Base-by-base conservation (phyloP, 2,113 vertebrate genomes). In the Onychorhynchus coronatus region DNA sequence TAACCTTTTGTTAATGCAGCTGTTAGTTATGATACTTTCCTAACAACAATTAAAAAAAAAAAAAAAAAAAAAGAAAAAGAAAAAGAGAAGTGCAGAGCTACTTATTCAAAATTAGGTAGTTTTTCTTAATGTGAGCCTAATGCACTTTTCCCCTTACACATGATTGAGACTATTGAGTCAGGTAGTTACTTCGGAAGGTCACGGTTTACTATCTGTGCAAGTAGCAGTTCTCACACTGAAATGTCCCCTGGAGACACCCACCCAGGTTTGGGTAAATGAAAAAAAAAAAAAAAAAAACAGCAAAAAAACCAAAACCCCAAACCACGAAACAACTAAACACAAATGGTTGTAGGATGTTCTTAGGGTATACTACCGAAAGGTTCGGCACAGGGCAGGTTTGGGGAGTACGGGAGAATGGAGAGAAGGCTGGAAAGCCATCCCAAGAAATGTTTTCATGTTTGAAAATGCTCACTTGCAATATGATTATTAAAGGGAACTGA, bases 61-160 rank as follows among this genome's bases (percentile, higher is more conserved):
- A 73, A 27, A 58, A 39, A 25, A 23, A 14, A 52, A 14, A 14
- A 42, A 42, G 14, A 10, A 30, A 47, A 17, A 47, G 20, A 63
- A 58, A 84, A 71, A 79, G 14, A 91, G 52, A 97, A 97, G 96
- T 97, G 95, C 94, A 96, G 96, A 94, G 83, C 88, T 94, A 95
- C 87, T 96, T 93, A 80, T 97, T 97, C 73, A 96, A 95, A 96
- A 95, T 96, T 98, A 98, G 98, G 98, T 98, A 98, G 98, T 98
- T 97, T 98, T 91, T 80, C 70, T 93, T 94, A 94, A 96, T 37
- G 66, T 89, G 83, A 97, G 83, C 94, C 92, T 97, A 97, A 96
- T 96, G 97, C 97, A 97, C 97, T 93, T 96, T 94, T 56, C 82
- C 91, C 90, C 79, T 93, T 72, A 94, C 2, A 94, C 93, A 85